Conservation (phyloP, 2,113 vertebrate genomes). For the Cryptotis parvus region DNA sequence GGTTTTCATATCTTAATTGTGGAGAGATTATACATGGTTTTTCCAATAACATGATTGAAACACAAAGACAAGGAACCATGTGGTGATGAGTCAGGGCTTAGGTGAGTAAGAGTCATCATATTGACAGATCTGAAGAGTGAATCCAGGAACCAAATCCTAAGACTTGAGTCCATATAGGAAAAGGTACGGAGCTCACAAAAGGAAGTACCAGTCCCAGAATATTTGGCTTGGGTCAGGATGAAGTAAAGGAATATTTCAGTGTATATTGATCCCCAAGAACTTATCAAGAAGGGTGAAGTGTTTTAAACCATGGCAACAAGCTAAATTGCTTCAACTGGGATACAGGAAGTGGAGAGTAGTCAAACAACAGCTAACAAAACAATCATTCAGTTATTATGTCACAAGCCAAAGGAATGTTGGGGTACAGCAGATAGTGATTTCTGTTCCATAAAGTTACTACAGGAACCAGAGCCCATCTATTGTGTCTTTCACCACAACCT, state of each 20-base stretch:
- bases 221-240: neutral
- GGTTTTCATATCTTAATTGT: too few relatives aligned
- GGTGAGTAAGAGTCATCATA: too few relatives aligned
- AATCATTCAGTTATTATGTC: neutral
- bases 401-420: neutral
- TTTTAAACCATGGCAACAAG: neutral
- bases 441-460: neutral
- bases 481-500: too few relatives aligned
- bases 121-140: neutral
- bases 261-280: neutral
- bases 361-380: neutral
- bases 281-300: neutral
- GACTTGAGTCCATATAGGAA: neutral
- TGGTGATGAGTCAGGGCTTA: neutral
- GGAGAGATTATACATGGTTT: too few relatives aligned
- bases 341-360: too few relatives aligned
- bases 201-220: neutral
- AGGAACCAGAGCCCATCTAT: neutral
- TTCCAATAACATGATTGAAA: neutral
- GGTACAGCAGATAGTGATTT: neutral
- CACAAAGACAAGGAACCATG: neutral
- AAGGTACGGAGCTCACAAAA: too few relatives aligned
- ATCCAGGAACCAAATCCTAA: neutral
- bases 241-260: neutral
- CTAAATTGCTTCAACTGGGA: neutral